Base-by-base conservation (phyloP, 2,888 invertebrate genomes). In the Nebria salina region DNA sequence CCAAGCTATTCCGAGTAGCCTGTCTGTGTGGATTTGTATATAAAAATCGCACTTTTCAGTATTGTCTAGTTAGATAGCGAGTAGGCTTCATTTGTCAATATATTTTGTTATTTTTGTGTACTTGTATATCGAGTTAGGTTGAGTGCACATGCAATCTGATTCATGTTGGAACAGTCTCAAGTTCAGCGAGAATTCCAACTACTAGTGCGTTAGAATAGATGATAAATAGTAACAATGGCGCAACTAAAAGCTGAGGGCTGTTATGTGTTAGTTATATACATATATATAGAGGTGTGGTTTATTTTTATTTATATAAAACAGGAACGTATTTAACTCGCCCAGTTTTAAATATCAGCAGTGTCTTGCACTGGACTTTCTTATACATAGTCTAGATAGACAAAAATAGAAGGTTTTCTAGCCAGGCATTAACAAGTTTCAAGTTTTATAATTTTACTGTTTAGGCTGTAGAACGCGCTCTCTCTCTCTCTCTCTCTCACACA, bases 181-280 rank as follows among this genome's bases (percentile, higher is more conserved):
- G 54, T 54, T 54, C 54, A 54, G 1, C 2, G 54, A 54, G 54
- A 54, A 54, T 11, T 54, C 4, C 13, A 3, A 13, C 54, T 54
- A 54, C 7, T 54, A 8, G 54, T 54, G 11, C 13, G 13, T 8
- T 54, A 7, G 1, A 13, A 54, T 25, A 25, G 15, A 70, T 70
- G 70, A 70, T 70, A 70, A 25, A 70, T 70, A 25, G 15, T 70
- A 70, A 70, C 70, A 70, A 70, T 70, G 34, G 70, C 26, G 70
- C 13, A 70, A 34, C 25, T 20, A 11, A 70, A 70, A 70, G 70
- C 70, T 70, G 70, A 70, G 70, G 70, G 70, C 70, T 7, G 54
- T 54, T 54, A 54, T 54, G 54, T 7, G 13, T 13, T 54, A 54
- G 6, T 11, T 54, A 54, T 54, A 34, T 34, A 20, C 5, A 34